Conservation (phyloP, 2,113 vertebrate species). For the Probosciger aterrimus region DNA sequence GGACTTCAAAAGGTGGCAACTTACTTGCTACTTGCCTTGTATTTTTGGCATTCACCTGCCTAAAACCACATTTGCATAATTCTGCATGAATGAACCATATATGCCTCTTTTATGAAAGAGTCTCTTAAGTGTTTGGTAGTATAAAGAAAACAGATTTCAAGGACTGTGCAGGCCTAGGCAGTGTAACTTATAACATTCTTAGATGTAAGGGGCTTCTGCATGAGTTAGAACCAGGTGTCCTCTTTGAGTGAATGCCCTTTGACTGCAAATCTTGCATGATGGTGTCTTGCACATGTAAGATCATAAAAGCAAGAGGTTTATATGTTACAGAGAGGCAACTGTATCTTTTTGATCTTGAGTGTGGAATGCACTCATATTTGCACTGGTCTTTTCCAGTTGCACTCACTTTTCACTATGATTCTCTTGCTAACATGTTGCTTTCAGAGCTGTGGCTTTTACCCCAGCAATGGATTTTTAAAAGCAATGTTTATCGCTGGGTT, state of each 20-base stretch:
- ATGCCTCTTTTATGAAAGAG: not conserved
- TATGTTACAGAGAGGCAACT: not conserved
- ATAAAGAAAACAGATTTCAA: not conserved
- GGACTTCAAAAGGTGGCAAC: not conserved
- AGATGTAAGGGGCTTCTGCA: not conserved
- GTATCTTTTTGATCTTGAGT: not conserved
- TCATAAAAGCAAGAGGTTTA: not conserved
- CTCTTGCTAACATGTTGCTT: not conserved
- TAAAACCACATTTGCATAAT: not conserved
- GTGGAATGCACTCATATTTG: not conserved
- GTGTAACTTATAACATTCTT: not conserved
- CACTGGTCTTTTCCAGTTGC: conserved; percentile 23
- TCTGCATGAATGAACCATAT: not conserved
- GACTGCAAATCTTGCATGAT: not conserved
- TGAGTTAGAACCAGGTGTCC: not conserved
- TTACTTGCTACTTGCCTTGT: not conserved
- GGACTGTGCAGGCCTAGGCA: not conserved
- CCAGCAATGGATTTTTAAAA: conserved; percentile 15
- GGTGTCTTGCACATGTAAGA: not conserved
- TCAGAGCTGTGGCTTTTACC: conserved; percentile 28
- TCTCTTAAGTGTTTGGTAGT: not conserved
- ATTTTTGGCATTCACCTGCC: not conserved
- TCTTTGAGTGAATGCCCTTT: not conserved
- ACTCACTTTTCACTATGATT: not conserved
- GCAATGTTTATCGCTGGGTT: not conserved